A percentile compares a stretch with the other conserved stretches of the same genome.
phyloP scores from a whole-genome alignment of 2,797 vertebrate species.

The Garrulus glandarius region DNA sequence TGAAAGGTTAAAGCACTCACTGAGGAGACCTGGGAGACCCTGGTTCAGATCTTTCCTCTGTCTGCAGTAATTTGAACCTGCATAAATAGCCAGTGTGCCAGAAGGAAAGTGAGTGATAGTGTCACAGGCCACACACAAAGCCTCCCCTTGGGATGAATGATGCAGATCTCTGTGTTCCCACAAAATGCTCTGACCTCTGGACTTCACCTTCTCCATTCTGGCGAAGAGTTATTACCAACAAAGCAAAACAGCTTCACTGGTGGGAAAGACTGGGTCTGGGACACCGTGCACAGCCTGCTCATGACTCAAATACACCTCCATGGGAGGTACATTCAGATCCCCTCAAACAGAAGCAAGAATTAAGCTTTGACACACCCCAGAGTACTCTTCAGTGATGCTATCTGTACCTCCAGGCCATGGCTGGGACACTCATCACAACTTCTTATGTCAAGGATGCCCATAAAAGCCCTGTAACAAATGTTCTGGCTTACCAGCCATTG shows the following conservation, averaged over 20 bases:
- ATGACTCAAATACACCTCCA: not conserved
- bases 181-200: constrained; percentile 35
- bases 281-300: not conserved
- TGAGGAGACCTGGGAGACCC: not conserved
- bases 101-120: constrained; percentile 39
- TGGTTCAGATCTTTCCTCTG: not conserved
- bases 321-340: not conserved
- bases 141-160: constrained; percentile 18
- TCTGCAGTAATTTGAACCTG: constrained; percentile 53
- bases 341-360: not conserved
- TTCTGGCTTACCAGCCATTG: not conserved
- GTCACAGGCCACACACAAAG: constrained; percentile 62
- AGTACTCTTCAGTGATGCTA: not conserved
- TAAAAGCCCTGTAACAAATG: not conserved
- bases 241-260: not conserved
- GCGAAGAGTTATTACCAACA: constrained; percentile 28
- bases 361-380: not conserved
- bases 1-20: constrained; percentile 20
- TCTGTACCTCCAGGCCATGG: not conserved
- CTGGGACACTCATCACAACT: not conserved
- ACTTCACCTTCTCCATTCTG: constrained; percentile 15
- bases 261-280: not conserved
- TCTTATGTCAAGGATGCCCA: not conserved
- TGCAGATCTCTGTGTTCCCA: not conserved
- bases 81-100: constrained; percentile 49